A percentile compares a stretch with the other conserved stretches of the same genome.
Conservation (phyloP, 2,797 vertebrate genomes). For the Myripristis murdjan region DNA sequence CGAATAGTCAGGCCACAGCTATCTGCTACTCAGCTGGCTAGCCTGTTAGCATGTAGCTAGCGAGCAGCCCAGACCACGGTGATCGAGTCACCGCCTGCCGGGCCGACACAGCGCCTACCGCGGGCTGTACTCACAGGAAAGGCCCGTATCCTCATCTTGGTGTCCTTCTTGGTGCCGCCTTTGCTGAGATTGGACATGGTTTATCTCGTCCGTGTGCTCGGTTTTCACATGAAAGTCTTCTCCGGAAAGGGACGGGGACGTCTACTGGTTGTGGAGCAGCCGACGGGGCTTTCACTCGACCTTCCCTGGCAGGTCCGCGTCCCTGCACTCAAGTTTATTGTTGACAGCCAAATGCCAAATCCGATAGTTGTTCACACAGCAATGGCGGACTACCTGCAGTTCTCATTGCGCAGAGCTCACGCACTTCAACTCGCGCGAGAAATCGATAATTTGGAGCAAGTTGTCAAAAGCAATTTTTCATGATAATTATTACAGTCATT, state of each 20-base stretch:
- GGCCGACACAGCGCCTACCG: conserved; percentile 56
- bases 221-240: conserved; percentile 86
- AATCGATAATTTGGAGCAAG: background rate
- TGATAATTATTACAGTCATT: background rate
- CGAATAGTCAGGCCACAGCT: conserved; percentile 44
- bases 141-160: conserved; percentile 99
- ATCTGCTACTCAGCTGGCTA: conserved; percentile 59
- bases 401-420: conserved; percentile 89
- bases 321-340: conserved; percentile 82
- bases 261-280: conserved; percentile 72
- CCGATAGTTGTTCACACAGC: conserved; percentile 78
- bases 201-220: conserved; percentile 80
- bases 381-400: conserved; percentile 93
- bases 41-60: conserved; percentile 70
- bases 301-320: conserved; percentile 76
- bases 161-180: conserved; percentile 98
- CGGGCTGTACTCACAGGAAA: conserved; percentile 93
- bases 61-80: conserved; percentile 71
- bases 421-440: conserved; percentile 81
- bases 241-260: conserved; percentile 70
- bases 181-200: conserved; percentile 99
- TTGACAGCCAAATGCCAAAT: conserved; percentile 86
- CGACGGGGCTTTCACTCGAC: conserved; percentile 81
- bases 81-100: conserved; percentile 65
- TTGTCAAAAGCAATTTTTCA: background rate